phyloP scores from a whole-genome alignment of 2,113 vertebrate genomes.

The Pyrgilauda ruficollis region DNA sequence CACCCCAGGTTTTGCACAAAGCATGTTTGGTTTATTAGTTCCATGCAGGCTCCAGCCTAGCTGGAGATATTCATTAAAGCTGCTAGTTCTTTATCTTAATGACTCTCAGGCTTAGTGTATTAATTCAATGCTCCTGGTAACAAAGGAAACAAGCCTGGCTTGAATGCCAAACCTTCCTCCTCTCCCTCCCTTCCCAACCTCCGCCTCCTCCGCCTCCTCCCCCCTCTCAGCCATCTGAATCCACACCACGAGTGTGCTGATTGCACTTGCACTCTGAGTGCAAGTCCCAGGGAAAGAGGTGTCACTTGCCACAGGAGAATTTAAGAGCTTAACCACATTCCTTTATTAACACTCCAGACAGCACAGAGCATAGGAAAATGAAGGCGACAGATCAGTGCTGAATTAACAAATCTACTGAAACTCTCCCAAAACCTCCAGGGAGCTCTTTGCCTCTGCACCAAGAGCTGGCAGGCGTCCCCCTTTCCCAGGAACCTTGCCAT shows the following conservation, averaged over 20 bases:
- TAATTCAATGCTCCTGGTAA: constrained; percentile 59
- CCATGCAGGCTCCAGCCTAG: constrained; percentile 56
- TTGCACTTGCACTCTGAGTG: not conserved
- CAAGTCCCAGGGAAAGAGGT: not conserved
- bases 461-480: accelerated
- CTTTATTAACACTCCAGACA: not conserved
- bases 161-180: constrained; percentile 37
- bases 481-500: not conserved
- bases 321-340: not conserved
- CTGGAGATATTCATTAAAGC: constrained; percentile 67
- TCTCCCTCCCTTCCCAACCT: not conserved
- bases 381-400: not conserved
- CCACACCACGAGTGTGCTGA: not conserved
- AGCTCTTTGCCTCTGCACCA: accelerated
- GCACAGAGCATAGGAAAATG: accelerated
- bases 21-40: constrained; percentile 60
- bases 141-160: constrained; percentile 44
- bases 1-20: constrained; percentile 60
- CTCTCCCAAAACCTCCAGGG: not conserved
- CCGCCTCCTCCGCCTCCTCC: not conserved
- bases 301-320: not conserved
- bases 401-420: not conserved
- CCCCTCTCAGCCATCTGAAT: not conserved
- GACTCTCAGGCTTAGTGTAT: constrained; percentile 61
- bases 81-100: constrained; percentile 68